phyloP scores from a whole-genome alignment of 1,140 invertebrate genomes.

The Drosophila pallidifrons region DNA sequence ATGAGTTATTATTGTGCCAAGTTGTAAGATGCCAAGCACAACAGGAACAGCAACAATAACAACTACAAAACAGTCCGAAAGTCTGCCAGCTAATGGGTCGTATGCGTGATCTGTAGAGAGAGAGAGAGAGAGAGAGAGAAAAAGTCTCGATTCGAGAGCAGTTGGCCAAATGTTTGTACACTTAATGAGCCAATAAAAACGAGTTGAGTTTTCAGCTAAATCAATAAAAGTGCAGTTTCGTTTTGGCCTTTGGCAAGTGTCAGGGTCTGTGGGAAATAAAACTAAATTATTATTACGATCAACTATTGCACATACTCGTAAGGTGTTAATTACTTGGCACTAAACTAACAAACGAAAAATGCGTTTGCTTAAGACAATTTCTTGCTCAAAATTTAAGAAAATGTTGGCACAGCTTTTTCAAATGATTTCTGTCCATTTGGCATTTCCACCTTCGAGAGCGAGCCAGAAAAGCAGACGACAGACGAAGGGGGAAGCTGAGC shows the following conservation, averaged over 20 bases:
- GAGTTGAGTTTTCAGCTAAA: conserved; percentile 59
- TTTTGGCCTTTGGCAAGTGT: conserved; percentile 26
- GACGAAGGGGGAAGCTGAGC: background rate
- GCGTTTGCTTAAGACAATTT: conserved; percentile 23
- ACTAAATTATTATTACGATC: conserved; percentile 7
- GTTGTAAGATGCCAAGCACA: conserved; percentile 33
- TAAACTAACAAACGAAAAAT: conserved; percentile 6
- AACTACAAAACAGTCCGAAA: background rate
- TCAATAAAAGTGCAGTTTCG: conserved; percentile 64
- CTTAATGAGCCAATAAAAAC: conserved; percentile 78
- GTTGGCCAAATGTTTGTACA: conserved; percentile 63
- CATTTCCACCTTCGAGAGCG: conserved; percentile 1
- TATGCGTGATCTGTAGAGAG: conserved; percentile 43
- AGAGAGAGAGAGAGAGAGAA: background rate
- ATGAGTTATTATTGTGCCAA: conserved; percentile 54
- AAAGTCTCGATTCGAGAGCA: conserved; percentile 1
- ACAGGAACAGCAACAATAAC: background rate
- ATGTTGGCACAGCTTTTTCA: conserved; percentile 61
- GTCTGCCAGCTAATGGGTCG: conserved; percentile 28
- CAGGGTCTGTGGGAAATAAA: conserved; percentile 32
- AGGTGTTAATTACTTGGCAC: conserved; percentile 63
- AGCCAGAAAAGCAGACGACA: background rate
- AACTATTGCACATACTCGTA: conserved; percentile 12
- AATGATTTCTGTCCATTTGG: conserved; percentile 44
- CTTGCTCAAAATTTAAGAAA: conserved; percentile 37